A percentile compares a stretch with the other conserved stretches of the same genome.
phyloP scores from a whole-genome alignment of 2,113 vertebrate genomes.

The Callocephalon fimbriatum region DNA sequence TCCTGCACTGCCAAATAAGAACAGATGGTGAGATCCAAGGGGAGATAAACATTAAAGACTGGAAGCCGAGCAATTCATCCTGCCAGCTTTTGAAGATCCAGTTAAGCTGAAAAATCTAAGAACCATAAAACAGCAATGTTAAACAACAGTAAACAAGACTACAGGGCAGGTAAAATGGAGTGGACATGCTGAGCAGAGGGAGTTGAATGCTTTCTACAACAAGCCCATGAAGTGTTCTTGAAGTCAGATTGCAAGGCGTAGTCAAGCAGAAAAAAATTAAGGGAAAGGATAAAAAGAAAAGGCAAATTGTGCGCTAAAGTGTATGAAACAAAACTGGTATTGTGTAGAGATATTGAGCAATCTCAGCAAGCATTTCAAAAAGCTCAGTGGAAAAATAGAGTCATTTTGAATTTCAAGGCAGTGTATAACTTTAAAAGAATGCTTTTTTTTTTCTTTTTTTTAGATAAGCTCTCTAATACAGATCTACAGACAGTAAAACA shows the following conservation, averaged over 20 bases:
- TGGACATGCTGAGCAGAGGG: not conserved
- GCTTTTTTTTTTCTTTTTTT: not conserved
- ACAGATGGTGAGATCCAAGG: conserved; percentile 74
- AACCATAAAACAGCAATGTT: not conserved
- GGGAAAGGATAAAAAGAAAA: not conserved
- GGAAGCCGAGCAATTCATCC: conserved; percentile 66
- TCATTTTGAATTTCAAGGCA: not conserved
- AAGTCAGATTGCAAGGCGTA: not conserved
- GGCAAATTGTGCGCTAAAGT: not conserved
- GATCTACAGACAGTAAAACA: not conserved
- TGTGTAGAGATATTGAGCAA: not conserved
- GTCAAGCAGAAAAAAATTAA: not conserved
- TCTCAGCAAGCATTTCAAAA: not conserved
- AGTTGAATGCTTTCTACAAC: not conserved
- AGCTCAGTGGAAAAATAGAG: not conserved
- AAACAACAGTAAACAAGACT: conserved; percentile 54
- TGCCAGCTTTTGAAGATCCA: conserved; percentile 59
- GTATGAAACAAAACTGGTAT: not conserved
- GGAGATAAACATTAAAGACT: conserved; percentile 65
- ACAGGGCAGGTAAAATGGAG: conserved; percentile 2
- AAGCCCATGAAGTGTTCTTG: not conserved
- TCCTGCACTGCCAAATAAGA: conserved; percentile 70
- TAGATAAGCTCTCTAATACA: not conserved
- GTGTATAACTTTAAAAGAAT: not conserved
- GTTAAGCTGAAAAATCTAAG: conserved; percentile 30